Evolutionary conservation across 2,888 invertebrate genomes (phyloP).

Genomic region (Yponomeuta sedellus): DNA sequence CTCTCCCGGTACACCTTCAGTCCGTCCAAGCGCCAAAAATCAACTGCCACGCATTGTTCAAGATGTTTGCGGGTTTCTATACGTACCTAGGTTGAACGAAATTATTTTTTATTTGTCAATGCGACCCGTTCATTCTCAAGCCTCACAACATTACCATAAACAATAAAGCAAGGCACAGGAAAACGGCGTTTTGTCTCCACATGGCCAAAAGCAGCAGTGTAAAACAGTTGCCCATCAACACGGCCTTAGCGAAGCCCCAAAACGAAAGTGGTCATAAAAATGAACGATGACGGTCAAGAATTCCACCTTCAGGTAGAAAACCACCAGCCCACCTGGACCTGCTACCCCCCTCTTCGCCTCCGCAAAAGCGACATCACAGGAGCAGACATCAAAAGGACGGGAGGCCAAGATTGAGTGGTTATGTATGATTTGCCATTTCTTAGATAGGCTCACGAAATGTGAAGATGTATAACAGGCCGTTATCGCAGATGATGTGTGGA

Average conservation of each 20-base stretch:
- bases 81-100: too few relatives aligned
- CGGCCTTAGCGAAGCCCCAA: constrained; percentile 17
- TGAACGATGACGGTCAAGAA: constrained; percentile 35
- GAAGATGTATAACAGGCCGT: constrained; percentile 1
- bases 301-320: constrained; percentile 27
- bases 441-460: not conserved
- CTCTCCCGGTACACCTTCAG: too few relatives aligned
- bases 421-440: constrained; percentile 2
- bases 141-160: not conserved
- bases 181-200: not conserved
- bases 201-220: constrained; percentile 13
- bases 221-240: constrained; percentile 17
- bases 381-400: not conserved
- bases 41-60: too few relatives aligned
- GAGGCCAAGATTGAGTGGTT: constrained; percentile 12
- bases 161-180: not conserved
- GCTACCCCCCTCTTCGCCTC: not conserved
- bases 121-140: too few relatives aligned
- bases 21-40: too few relatives aligned
- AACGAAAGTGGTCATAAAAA: constrained; percentile 33
- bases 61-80: too few relatives aligned
- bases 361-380: constrained; percentile 11
- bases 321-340: constrained; percentile 26
- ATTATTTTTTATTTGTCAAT: too few relatives aligned
- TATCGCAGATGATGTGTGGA: constrained; percentile 8